These are phyloP conservation scores for Pituophis catenifer DNA, from an alignment of 2,113 vertebrate genomes.

Conservation along the genomic window DNA sequence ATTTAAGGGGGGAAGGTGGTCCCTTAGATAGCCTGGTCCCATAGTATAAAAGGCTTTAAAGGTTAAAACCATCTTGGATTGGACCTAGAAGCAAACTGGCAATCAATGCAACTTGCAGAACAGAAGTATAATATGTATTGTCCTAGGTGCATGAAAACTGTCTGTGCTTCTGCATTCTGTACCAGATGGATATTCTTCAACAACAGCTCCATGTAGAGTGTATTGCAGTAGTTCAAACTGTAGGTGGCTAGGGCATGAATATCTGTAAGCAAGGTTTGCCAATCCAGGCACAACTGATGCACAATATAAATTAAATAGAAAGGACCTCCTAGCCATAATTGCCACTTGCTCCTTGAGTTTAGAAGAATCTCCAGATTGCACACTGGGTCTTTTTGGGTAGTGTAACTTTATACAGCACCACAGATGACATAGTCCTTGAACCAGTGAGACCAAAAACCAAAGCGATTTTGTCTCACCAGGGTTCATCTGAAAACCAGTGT, in stretches of 20 bases:
- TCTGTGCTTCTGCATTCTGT: background rate
- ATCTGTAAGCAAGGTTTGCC: background rate
- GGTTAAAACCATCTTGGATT: background rate
- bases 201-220: background rate
- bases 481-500: background rate
- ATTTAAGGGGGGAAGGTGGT: background rate
- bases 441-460: background rate
- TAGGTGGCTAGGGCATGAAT: background rate
- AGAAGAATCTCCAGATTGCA: background rate
- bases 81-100: background rate
- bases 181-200: background rate
- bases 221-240: background rate
- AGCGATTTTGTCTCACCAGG: background rate
- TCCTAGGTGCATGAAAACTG: background rate
- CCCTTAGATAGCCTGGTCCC: background rate
- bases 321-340: background rate
- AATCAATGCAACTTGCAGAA: background rate
- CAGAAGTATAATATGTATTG: background rate
- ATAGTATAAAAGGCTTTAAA: background rate
- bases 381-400: background rate
- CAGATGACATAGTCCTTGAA: background rate
- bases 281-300: background rate
- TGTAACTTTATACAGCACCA: background rate
- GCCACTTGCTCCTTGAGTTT: background rate
- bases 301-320: background rate